Evolutionary conservation across 2,888 invertebrate genomes (phyloP), one percentile per base, ranked within the genome.

Genomic region (Saturnia japonica): DNA sequence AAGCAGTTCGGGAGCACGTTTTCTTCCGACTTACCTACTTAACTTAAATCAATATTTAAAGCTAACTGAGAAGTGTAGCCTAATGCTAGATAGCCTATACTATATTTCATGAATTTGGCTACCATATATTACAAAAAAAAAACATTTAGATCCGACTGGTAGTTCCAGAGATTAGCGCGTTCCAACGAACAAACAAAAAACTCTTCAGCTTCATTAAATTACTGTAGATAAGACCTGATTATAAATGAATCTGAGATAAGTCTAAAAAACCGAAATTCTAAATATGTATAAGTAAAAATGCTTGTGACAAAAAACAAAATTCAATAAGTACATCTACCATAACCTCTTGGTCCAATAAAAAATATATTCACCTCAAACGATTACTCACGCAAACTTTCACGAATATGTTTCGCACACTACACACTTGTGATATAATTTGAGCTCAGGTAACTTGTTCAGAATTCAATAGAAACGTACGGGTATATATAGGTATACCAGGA

Each of bases 361-460:
- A n/a, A 64, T 2, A 7, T 40, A 64, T n/a, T 64, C 34, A 74
- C 66, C 69, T 69, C 42, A 45, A 43, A 70, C 69, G 69, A 62
- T 69, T 62, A 62, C 54, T 12, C 45, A 64, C 45, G 47, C 34
- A 73, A 78, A 80, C 73, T 78, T 76, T 66, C 40, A 11, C 16
- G 51, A 71, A 74, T 71, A 77, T 71, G 74, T 75, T 75, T 74
- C 72, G 69, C 69, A 71, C 73, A 72, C 70, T 72, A 80, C 78
- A 77, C 78, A 75, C 75, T 70, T 72, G 73, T 77, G 78, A 77
- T 74, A 78, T 75, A 76, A 83, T 80, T 81, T 78, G 76, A 78
- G 73, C 78, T 74, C 75, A 77, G 74, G 73, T 75, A 80, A 80
- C 76, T 79, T 76, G 68, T 67, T 45, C 69, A 70, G 74, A 69